These are phyloP conservation scores for Meloidogyne exigua DNA, from an alignment of 1,140 invertebrate species.

Conservation along the genomic window DNA sequence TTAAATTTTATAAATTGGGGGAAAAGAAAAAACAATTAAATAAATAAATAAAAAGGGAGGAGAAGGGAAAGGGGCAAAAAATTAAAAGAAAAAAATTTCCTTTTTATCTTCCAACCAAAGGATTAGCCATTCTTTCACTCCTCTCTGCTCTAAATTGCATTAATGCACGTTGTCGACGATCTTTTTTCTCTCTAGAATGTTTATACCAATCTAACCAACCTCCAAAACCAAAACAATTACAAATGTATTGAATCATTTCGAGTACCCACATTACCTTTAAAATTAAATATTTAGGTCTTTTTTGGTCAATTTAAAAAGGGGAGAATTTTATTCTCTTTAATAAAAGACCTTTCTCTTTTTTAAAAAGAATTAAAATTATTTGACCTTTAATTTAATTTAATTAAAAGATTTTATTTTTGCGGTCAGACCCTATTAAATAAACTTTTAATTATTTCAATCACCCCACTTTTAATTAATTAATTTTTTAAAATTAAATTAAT, in stretches of 20 bases:
- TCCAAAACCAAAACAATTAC: constrained; percentile 8
- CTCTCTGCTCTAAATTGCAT: background rate
- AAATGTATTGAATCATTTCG: background rate
- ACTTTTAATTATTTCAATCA: no score
- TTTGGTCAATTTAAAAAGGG: no score
- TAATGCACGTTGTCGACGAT: background rate
- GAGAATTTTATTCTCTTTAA: no score
- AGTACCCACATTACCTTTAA: constrained; percentile 7
- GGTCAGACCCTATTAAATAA: no score
- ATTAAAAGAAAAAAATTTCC: background rate
- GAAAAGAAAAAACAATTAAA: background rate
- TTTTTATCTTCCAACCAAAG: background rate
- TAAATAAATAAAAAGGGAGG: background rate
- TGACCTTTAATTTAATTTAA: no score
- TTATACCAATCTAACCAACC: constrained; percentile 20
- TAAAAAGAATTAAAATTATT: no score
- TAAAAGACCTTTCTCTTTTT: no score
- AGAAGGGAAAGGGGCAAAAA: background rate
- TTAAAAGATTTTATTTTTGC: no score
- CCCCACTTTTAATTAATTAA: no score
- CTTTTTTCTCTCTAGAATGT: background rate
- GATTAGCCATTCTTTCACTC: background rate
- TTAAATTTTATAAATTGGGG: background rate
- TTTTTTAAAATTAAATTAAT: no score
- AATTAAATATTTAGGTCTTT: no score